These are phyloP conservation scores for Ciconia boyciana DNA, from an alignment of 2,113 vertebrate species.

Conservation along the genomic window DNA sequence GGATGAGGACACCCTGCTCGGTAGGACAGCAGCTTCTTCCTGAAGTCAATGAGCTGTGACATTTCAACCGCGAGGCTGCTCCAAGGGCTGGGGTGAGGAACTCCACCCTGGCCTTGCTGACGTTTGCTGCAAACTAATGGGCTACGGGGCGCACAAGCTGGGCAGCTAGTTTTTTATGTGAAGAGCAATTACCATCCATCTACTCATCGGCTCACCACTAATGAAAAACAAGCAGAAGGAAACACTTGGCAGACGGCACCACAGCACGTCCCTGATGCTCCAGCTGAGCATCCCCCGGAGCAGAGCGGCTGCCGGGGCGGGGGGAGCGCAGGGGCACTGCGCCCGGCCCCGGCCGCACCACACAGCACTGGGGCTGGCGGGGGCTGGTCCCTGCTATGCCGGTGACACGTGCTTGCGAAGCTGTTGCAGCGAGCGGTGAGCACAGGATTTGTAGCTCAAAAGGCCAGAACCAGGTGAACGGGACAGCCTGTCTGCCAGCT, in stretches of 20 bases:
- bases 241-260: not conserved
- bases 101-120: not conserved
- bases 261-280: not conserved
- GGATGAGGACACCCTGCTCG: not conserved
- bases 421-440: not conserved
- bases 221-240: not conserved
- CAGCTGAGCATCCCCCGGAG: not conserved
- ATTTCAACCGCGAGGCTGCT: not conserved
- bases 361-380: accelerated
- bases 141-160: accelerated
- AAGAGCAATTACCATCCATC: not conserved
- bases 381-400: not conserved
- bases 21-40: not conserved
- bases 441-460: not conserved
- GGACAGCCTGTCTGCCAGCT: not conserved
- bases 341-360: accelerated
- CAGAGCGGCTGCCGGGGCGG: not conserved
- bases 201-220: not conserved
- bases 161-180: not conserved
- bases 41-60: not conserved
- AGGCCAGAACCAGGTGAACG: not conserved
- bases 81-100: not conserved
- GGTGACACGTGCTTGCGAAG: not conserved
- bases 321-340: accelerated
- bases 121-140: not conserved